Conservation (phyloP, 2,797 vertebrate genomes). For the Danionella dracula region DNA sequence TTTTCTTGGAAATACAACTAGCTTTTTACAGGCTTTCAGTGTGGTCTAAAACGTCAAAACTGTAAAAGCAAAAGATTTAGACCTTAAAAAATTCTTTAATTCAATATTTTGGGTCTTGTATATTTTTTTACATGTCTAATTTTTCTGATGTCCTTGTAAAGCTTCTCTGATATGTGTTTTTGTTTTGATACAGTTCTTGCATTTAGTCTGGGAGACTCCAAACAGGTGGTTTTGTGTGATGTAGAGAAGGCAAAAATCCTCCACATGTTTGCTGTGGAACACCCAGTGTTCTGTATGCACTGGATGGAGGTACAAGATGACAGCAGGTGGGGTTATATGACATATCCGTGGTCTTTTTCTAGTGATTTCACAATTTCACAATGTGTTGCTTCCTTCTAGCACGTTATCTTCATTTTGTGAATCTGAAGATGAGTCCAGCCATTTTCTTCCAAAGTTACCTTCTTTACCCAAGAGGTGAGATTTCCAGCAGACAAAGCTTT, state of each 20-base stretch:
- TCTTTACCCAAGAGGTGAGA: slow-evolving; percentile 91
- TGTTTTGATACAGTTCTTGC: slow-evolving; percentile 96
- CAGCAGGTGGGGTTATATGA: slow-evolving; percentile 72
- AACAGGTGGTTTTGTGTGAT: slow-evolving; percentile 88
- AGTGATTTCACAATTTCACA: background rate
- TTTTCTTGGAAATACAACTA: too few relatives aligned
- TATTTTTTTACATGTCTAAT: too few relatives aligned
- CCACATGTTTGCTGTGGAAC: slow-evolving; percentile 83
- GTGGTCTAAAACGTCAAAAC: too few relatives aligned
- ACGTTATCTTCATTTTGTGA: slow-evolving; percentile 85
- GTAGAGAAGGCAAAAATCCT: slow-evolving; percentile 96
- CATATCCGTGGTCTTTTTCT: background rate
- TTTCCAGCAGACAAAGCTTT: background rate
- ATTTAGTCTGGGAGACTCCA: slow-evolving; percentile 91
- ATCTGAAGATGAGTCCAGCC: slow-evolving; percentile 89
- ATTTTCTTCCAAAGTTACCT: slow-evolving; percentile 90
- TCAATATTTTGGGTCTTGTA: too few relatives aligned
- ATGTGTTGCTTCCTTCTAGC: slow-evolving; percentile 64
- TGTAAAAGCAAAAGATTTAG: too few relatives aligned
- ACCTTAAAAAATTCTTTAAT: too few relatives aligned
- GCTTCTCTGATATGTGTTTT: slow-evolving; percentile 3
- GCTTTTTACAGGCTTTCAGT: too few relatives aligned
- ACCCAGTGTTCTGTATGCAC: slow-evolving; percentile 86
- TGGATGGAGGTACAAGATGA: slow-evolving; percentile 98
- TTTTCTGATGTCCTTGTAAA: too few relatives aligned